Percentiles rank a stretch among this genome's conserved stretches.
These are phyloP conservation scores for Nebria ingens DNA, from an alignment of 1,140 invertebrate species.

Conservation along the genomic window DNA sequence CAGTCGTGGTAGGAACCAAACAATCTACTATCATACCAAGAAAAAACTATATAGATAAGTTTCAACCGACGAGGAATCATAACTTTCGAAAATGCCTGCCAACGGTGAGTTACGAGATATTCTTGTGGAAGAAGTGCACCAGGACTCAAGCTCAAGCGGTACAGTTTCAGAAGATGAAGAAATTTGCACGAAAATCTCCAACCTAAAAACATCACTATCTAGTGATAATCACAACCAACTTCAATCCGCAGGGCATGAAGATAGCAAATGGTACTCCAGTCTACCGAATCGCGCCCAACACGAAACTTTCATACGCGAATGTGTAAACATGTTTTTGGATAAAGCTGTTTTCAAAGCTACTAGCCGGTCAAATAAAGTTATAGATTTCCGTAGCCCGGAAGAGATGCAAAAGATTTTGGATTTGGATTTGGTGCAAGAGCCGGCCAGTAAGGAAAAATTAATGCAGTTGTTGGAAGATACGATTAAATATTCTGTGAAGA, in stretches of 20 bases:
- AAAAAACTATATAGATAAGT: slow-evolving; percentile 15
- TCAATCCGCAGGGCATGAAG: neutral
- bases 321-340: slow-evolving; percentile 58
- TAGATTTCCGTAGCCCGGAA: slow-evolving; percentile 63
- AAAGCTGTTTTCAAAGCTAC: slow-evolving; percentile 66
- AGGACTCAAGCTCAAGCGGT: slow-evolving; percentile 18
- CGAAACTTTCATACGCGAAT: slow-evolving; percentile 58
- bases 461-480: slow-evolving; percentile 52
- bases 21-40: neutral
- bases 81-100: slow-evolving; percentile 19
- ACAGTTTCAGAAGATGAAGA: slow-evolving; percentile 20
- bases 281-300: slow-evolving; percentile 47
- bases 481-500: slow-evolving; percentile 75
- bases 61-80: slow-evolving; percentile 13
- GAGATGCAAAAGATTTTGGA: slow-evolving; percentile 53
- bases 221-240: slow-evolving; percentile 11
- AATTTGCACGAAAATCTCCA: neutral
- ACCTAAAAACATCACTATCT: slow-evolving; percentile 12
- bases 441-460: slow-evolving; percentile 54
- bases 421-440: slow-evolving; percentile 47
- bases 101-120: slow-evolving; percentile 19
- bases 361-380: slow-evolving; percentile 53
- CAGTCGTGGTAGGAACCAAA: neutral
- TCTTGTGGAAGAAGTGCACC: slow-evolving; percentile 13
- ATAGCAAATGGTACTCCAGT: slow-evolving; percentile 33